phyloP scores from a whole-genome alignment of 2,888 invertebrate genomes.

The Terebella lapidaria region DNA sequence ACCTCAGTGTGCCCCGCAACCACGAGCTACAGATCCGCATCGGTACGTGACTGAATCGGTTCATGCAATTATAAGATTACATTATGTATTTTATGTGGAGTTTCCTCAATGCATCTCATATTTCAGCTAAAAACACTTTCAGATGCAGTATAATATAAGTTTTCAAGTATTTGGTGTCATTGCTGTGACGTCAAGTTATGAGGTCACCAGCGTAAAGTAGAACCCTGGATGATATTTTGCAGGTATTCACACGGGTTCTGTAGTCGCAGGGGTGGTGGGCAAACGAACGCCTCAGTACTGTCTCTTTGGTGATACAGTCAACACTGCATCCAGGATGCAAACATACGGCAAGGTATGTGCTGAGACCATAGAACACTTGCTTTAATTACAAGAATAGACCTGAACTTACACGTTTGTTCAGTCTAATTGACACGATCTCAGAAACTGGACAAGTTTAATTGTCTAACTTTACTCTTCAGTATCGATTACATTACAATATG shows the following conservation, averaged over 20 bases:
- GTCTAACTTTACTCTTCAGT: too few species aligned
- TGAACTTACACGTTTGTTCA: not conserved
- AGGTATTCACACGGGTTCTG: slow-evolving; percentile 76
- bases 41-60: too few species aligned
- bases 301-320: slow-evolving; percentile 78
- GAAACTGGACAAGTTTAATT: too few species aligned
- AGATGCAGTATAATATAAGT: too few species aligned
- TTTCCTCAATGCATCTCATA: not conserved
- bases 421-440: too few species aligned
- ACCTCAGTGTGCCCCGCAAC: slow-evolving; percentile 29
- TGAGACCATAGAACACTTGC: not conserved
- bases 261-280: slow-evolving; percentile 83
- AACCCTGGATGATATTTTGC: slow-evolving; percentile 1
- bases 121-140: too few species aligned
- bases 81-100: not conserved
- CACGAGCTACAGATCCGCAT: slow-evolving; percentile 9
- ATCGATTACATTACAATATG: too few species aligned
- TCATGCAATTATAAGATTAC: not conserved
- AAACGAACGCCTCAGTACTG: slow-evolving; percentile 80
- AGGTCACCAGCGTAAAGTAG: not conserved
- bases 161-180: too few species aligned
- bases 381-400: not conserved
- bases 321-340: slow-evolving; percentile 88
- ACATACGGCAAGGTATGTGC: slow-evolving; percentile 60
- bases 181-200: not conserved